Evolutionary conservation across 2,113 vertebrate genomes (phyloP).

Genomic region (Aegithalos caudatus): DNA sequence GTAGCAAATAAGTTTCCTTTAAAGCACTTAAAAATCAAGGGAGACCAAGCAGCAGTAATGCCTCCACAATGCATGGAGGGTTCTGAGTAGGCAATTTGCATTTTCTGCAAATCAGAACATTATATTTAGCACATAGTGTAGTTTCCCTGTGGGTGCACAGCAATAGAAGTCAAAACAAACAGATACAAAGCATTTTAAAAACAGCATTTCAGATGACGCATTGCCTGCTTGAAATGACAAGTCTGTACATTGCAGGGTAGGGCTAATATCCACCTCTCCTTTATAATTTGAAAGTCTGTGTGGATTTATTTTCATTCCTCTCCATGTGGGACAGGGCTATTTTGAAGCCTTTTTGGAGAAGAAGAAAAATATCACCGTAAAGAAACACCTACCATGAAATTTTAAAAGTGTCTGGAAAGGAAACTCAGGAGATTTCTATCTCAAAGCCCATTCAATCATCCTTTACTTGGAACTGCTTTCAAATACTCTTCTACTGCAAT

Average conservation of each 20-base stretch:
- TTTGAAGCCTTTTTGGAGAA: not conserved
- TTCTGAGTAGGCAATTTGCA: not conserved
- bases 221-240: not conserved
- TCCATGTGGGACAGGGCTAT: not conserved
- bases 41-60: not conserved
- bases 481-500: constrained; percentile 77
- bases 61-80: not conserved
- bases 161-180: constrained; percentile 43
- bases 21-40: not conserved
- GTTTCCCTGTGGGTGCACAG: constrained; percentile 7
- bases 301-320: not conserved
- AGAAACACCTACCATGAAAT: not conserved
- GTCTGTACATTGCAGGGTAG: constrained; percentile 1
- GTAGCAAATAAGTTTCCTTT: not conserved
- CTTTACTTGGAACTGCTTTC: constrained; percentile 70
- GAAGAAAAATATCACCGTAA: not conserved
- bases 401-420: not conserved
- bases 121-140: constrained; percentile 10
- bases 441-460: constrained; percentile 29
- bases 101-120: constrained; percentile 42
- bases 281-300: constrained; percentile 20
- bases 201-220: not conserved
- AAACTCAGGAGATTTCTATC: not conserved
- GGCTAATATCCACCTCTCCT: not conserved
- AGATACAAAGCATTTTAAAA: constrained; percentile 24